Percentiles rank a stretch among this genome's conserved stretches.
Conservation (phyloP, 2,797 vertebrate genomes). For the Cetoscarus ocellatus region DNA sequence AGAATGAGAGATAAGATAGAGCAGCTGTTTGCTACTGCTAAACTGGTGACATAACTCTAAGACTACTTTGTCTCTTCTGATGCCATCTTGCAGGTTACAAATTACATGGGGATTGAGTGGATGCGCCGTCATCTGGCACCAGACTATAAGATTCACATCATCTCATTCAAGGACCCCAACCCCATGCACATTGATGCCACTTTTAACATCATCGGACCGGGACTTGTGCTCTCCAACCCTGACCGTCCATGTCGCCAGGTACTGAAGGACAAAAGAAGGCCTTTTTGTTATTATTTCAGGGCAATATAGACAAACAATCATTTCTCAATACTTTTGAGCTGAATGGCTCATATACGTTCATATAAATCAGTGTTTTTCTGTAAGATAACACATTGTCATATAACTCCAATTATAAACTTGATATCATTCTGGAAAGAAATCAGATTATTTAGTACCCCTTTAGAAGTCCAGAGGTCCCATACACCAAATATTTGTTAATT, state of each 20-base stretch:
- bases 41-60: not conserved
- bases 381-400: too few species aligned
- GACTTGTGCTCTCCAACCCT: slow-evolving; percentile 96
- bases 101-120: slow-evolving; percentile 97
- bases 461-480: too few species aligned
- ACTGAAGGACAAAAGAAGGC: slow-evolving; percentile 18
- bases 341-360: too few species aligned
- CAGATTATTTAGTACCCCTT: too few species aligned
- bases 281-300: too few species aligned
- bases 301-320: too few species aligned
- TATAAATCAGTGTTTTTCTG: too few species aligned
- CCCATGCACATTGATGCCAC: slow-evolving; percentile 99
- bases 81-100: slow-evolving; percentile 89
- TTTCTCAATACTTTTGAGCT: too few species aligned
- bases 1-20: slow-evolving; percentile 17
- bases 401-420: too few species aligned
- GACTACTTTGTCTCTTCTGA: not conserved
- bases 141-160: slow-evolving; percentile 92
- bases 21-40: not conserved
- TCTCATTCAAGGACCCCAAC: slow-evolving; percentile 98
- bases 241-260: slow-evolving; percentile 97
- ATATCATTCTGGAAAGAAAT: too few species aligned
- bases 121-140: slow-evolving; percentile 97
- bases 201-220: slow-evolving; percentile 99
- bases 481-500: too few species aligned